Base-by-base conservation (phyloP, 2,888 invertebrate genomes). In the Acheta domesticus region DNA sequence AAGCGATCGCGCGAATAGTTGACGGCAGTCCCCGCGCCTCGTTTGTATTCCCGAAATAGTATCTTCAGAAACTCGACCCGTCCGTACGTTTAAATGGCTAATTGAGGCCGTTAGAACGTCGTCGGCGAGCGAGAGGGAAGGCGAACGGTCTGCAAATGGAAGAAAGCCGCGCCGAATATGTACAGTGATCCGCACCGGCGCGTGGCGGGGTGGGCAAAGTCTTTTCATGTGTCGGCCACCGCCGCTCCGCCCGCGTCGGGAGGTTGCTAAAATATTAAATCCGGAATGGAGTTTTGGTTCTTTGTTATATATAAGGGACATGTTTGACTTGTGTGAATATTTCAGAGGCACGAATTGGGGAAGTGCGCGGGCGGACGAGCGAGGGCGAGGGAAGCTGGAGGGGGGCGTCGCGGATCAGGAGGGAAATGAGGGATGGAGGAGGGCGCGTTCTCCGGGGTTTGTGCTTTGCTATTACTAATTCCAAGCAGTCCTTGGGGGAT, bases 241-340 rank as follows among this genome's bases (percentile, higher is more conserved):
- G 14, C 78, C 62, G 75, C 49, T 21, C 49, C 79, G 21, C 14
- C 50, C 36, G 48, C 77, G 48, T 74, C 77, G 62, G 62, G 16
- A 50, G 49, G 36, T 79, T 77, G 77, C 49, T 81, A 78, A 81
- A 81, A 81, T 81, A 81, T 81, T 81, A 80, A 81, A 80, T 80
- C 77, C 77, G 73, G 77, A 77, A 78, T 77, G 75, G 77, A 81
- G 79, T 80, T 78, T 76, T 79, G 76, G 79, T 74, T 79, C 80
- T 80, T 81, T 80, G 81, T 80, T 79, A 77, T 77, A 49, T 62
- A 48, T 20, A 49, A 77, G 77, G 80, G 78, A 76, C 77, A 78
- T 82, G 82, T 81, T 82, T 82, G 82, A 80, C 82, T 82, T 82
- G 50, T 62, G 75, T 82, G 80, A 82, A 82, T 81, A 80, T 82